These are phyloP conservation scores for Ridgeia piscesae DNA, from an alignment of 1,140 invertebrate species.

Conservation along the genomic window DNA sequence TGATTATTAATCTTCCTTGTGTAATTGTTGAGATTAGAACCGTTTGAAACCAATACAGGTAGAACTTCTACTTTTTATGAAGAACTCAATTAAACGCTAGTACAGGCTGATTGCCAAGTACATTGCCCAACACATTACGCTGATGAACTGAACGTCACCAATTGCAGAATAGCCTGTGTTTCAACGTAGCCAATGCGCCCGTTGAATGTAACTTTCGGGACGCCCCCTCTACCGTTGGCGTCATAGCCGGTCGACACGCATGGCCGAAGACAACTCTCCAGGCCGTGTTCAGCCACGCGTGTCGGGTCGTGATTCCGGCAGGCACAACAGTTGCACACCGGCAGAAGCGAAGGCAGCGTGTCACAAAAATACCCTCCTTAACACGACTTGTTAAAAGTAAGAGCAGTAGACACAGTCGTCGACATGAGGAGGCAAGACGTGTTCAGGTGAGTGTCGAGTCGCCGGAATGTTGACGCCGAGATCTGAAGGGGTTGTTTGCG, in stretches of 20 bases:
- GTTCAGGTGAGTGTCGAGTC: neutral
- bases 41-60: neutral
- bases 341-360: neutral
- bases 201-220: neutral
- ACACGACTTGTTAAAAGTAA: neutral
- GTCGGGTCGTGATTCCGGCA: neutral
- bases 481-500: neutral
- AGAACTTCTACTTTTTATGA: neutral
- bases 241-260: neutral
- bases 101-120: neutral
- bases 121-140: neutral
- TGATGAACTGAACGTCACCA: neutral
- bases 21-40: too few relatives aligned
- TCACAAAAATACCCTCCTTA: neutral
- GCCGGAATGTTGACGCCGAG: neutral
- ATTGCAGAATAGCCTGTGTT: neutral
- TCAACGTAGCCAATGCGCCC: neutral
- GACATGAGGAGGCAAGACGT: neutral
- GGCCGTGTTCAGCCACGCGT: neutral
- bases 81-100: neutral
- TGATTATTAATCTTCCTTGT: too few relatives aligned
- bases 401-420: neutral
- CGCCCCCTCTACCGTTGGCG: neutral
- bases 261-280: neutral
- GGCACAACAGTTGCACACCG: neutral